A percentile compares a stretch with the other conserved stretches of the same genome.
Conservation (phyloP, 2,113 vertebrate species). For the Corythornis madagascariensis region DNA sequence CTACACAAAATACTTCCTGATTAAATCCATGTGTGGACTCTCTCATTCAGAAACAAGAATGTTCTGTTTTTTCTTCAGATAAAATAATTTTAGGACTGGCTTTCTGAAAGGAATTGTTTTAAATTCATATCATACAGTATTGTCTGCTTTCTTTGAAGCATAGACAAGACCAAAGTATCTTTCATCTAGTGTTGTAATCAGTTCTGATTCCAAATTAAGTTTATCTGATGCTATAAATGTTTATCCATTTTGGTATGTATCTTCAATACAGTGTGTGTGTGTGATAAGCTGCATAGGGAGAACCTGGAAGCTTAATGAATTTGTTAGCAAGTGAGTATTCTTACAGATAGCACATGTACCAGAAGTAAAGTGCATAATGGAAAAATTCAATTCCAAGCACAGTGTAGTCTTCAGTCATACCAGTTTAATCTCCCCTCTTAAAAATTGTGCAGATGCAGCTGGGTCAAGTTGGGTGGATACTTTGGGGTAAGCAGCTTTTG, state of each 20-base stretch:
- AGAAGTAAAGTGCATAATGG: not conserved
- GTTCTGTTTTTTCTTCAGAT: conserved; percentile 23
- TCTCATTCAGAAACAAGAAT: conserved; percentile 38
- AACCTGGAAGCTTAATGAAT: not conserved
- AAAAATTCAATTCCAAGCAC: not conserved
- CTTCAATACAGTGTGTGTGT: not conserved
- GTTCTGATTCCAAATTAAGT: not conserved
- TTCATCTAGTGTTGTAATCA: not conserved
- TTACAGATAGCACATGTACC: fast-evolving
- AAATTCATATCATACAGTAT: not conserved
- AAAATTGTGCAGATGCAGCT: not conserved
- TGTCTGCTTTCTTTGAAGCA: not conserved
- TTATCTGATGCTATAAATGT: not conserved
- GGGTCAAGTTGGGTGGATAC: not conserved
- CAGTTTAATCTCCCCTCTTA: not conserved
- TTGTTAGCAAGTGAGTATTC: not conserved
- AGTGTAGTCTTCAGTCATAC: not conserved
- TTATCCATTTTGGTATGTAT: not conserved
- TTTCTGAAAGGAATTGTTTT: conserved; percentile 12
- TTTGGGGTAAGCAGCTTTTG: not conserved
- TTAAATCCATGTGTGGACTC: conserved; percentile 47
- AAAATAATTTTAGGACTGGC: not conserved
- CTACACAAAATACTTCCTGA: conserved; percentile 50
- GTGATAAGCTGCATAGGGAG: not conserved
- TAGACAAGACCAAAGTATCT: not conserved